A percentile compares a stretch with the other conserved stretches of the same genome.
Evolutionary conservation across 2,113 vertebrate genomes (phyloP).

Genomic region (Micromys minutus): DNA sequence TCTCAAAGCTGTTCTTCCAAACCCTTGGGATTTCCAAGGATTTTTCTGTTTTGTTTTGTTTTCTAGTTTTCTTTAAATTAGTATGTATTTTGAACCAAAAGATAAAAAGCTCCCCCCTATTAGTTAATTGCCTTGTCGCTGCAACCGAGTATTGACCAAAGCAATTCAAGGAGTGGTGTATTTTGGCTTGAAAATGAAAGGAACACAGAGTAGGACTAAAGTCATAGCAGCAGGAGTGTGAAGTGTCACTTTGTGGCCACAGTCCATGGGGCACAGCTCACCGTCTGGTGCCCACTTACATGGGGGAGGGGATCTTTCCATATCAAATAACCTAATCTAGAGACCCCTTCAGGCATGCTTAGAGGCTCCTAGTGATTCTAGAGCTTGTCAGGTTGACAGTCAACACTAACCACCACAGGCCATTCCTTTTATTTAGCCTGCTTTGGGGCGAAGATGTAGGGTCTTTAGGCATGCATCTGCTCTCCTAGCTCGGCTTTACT

Average conservation of each 20-base stretch:
- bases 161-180: not conserved
- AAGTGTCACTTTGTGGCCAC: too few species aligned
- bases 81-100: constrained; percentile 2
- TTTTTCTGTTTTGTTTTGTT: constrained; percentile 2
- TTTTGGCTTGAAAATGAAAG: not conserved
- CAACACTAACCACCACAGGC: not conserved
- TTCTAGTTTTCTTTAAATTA: constrained; percentile 39
- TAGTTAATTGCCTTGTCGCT: not conserved
- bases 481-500: not conserved
- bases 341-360: not conserved
- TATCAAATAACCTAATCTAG: not conserved
- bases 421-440: not conserved
- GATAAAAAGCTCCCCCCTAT: not conserved
- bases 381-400: not conserved
- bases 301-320: not conserved
- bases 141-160: not conserved
- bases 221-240: not conserved
- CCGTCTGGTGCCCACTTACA: not conserved
- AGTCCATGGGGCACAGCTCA: not conserved
- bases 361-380: not conserved
- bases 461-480: not conserved
- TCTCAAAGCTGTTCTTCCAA: not conserved
- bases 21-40: not conserved
- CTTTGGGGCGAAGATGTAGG: not conserved
- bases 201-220: not conserved